Conservation (phyloP, 1,140 invertebrate genomes). For the Zaprionus davidi region DNA sequence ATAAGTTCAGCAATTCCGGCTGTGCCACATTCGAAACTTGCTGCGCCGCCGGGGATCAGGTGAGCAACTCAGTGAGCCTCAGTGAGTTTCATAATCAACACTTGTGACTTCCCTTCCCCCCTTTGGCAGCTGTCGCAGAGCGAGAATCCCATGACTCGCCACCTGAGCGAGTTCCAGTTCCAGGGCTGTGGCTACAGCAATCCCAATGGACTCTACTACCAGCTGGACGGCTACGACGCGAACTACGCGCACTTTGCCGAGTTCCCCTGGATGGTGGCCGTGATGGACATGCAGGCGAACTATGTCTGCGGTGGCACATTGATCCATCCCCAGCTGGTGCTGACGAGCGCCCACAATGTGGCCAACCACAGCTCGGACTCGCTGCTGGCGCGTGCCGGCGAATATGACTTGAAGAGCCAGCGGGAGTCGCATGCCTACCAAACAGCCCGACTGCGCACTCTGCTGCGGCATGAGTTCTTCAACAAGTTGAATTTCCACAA, state of each 20-base stretch:
- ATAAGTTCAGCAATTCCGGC: conserved; percentile 49
- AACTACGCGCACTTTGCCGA: conserved; percentile 86
- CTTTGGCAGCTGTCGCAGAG: conserved; percentile 32
- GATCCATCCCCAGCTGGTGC: conserved; percentile 87
- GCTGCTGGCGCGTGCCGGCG: conserved; percentile 87
- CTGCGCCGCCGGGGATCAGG: conserved; percentile 49
- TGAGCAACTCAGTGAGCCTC: conserved; percentile 21
- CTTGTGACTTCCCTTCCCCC: neutral
- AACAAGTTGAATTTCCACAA: conserved; percentile 85
- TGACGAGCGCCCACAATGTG: conserved; percentile 88
- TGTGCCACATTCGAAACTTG: conserved; percentile 55
- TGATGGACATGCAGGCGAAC: conserved; percentile 87
- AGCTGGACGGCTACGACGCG: conserved; percentile 88
- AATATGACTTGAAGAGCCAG: conserved; percentile 89
- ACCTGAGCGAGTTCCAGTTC: conserved; percentile 42
- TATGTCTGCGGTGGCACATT: conserved; percentile 89
- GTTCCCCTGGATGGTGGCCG: conserved; percentile 93
- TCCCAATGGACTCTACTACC: conserved; percentile 88
- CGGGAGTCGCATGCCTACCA: conserved; percentile 86
- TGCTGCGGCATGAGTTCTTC: conserved; percentile 85
- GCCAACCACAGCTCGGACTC: conserved; percentile 59
- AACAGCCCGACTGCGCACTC: conserved; percentile 86
- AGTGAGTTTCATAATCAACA: neutral
- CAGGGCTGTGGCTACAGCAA: conserved; percentile 89
- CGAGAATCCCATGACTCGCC: conserved; percentile 5